Evolutionary conservation across 1,140 invertebrate species (phyloP), one percentile per base, ranked within the genome.

Genomic region (Drosophila gunungcola): DNA sequence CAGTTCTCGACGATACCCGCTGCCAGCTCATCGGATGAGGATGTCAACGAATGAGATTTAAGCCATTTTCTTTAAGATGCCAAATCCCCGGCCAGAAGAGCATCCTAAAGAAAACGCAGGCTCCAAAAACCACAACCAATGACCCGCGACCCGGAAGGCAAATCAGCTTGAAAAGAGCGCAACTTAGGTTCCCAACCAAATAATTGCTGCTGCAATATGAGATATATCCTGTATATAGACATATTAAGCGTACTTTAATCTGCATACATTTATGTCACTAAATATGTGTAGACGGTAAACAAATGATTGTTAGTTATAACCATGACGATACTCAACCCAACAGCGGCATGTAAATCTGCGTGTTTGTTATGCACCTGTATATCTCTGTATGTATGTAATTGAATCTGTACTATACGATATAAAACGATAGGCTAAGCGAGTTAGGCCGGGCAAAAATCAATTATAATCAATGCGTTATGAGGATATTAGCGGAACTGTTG

Each of bases 1-100:
- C 83, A 86, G 34, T 95, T 95, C 84, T 95, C 94, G 69, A 93
- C 94, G 12, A 95, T 95, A 93, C 94, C 94, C 43, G 94, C 94
- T 81, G 94, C 92, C 48, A 93, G 93, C 48, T 93, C 92, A 46
- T 93, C 93, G 3, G 93, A 93, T 27, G 93, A 93, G 55, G 93
- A 93, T 72, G 61, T 85, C 38, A 90, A 91, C 64, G 91, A 92
- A 92, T 92, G 92, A 92, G 92, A 92, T 86, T 89, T 92, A 77
- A 92, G 88, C 78, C 80, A 92, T 90, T 91, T 92, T 92, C 91
- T 92, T 88, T 92, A 92, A 92, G 89, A 64, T 79, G 85, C 56
- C 55, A 36, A n/a, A 41, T 34, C 63, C 29, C 39, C 38, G 49
- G 32, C 43, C 54, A 48, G 58, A 64, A 54, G 62, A 25, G 83